Base-by-base conservation (phyloP, 2,888 invertebrate genomes). In the Erpobdella octoculata region DNA sequence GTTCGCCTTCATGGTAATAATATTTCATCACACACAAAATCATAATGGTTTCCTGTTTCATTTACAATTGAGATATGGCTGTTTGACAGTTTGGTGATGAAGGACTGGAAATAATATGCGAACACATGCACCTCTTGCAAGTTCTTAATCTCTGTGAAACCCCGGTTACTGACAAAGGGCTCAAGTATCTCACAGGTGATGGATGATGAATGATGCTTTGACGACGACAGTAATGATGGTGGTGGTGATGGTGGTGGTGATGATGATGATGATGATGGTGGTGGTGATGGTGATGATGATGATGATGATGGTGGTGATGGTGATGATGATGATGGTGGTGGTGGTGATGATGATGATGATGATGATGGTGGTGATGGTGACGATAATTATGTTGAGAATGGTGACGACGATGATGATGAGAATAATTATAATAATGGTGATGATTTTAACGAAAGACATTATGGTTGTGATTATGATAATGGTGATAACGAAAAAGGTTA, bases 61-160 rank as follows among this genome's bases (percentile, higher is more conserved):
- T 41, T 41, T 46, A 5, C 18, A n/a, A 46, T 46, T 46, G 46
- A 3, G 18, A 46, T 21, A 46, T n/a, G 6, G 8, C 37, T 35
- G 37, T 25, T 61, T 66, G n/a, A n/a, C 87, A 90, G 86, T 91
- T 91, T 83, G 90, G 90, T 37, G 91, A 91, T 81, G 86, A 87
- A 68, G 91, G 91, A 21, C 84, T 91, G 58, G 88, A 89, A 81
- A 85, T 90, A 79, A 89, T 91, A 75, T 88, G 89, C 18, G 91
- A 91, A 79, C 90, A 91, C 80, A 85, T 91, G 71, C 89, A 89
- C 72, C 88, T 89, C 75, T 85, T 91, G 72, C 90, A 91, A 81
- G 90, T 90, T 36, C 86, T 91, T 66, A 91, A 91, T 80, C 86
- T 91, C 53, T 91, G 91, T 83, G 91, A 91, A 82, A 91, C 91